Percentiles rank a stretch among this genome's conserved stretches.
phyloP scores from a whole-genome alignment of 37 sponge, comb jelly and placozoan genomes.

The Ephydatia muelleri region DNA sequence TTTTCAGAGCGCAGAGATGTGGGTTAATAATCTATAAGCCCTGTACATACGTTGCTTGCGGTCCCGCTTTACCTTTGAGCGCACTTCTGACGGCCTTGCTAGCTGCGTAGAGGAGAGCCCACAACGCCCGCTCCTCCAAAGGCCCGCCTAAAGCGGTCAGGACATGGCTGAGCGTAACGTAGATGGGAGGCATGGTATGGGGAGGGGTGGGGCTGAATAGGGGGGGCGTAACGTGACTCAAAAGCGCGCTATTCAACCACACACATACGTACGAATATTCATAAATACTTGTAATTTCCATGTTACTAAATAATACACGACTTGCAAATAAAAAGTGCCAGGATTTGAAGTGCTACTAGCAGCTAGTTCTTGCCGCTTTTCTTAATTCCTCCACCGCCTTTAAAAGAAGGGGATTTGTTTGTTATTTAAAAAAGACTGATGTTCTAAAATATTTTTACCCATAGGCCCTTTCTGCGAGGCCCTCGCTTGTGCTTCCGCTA shows the following conservation, averaged over 20 bases:
- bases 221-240: neutral
- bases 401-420: too few relatives aligned
- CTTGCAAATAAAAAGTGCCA: neutral
- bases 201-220: neutral
- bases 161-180: slow-evolving; percentile 32
- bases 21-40: too few relatives aligned
- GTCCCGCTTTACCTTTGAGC: neutral
- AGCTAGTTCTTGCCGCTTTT: slow-evolving; percentile 80
- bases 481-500: slow-evolving; percentile 69
- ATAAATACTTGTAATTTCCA: too few relatives aligned
- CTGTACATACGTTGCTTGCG: too few relatives aligned
- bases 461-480: slow-evolving; percentile 90
- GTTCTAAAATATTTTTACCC: slow-evolving; percentile 67
- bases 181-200: slow-evolving; percentile 1
- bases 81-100: neutral
- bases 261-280: neutral
- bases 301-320: neutral
- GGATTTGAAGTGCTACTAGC: neutral
- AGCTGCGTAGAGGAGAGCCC: slow-evolving; percentile 33
- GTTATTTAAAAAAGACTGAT: too few relatives aligned
- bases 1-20: neutral
- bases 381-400: slow-evolving; percentile 82
- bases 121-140: slow-evolving; percentile 30
- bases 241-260: too few relatives aligned
- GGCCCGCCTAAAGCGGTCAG: slow-evolving; percentile 34